Conservation (phyloP, 1,140 invertebrate genomes). For the Drosophila prosaltans region DNA sequence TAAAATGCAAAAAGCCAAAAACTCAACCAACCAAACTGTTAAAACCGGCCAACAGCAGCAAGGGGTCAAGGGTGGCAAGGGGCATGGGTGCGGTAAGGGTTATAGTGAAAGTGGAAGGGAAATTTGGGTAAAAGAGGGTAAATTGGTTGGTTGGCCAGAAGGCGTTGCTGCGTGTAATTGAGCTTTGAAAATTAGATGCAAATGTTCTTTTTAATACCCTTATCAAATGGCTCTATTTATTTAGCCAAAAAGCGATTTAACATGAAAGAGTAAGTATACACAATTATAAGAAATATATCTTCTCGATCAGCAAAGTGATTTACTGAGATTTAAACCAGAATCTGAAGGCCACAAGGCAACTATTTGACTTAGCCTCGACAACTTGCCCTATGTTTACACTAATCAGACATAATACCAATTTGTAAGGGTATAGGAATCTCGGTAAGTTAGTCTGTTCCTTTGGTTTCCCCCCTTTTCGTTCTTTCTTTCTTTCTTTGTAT, state of each 20-base stretch:
- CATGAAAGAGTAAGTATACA: no score
- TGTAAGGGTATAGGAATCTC: not conserved
- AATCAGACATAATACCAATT: no score
- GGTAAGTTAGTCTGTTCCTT: not conserved
- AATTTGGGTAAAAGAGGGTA: not conserved
- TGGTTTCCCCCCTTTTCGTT: not conserved
- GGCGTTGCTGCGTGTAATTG: conserved; percentile 61
- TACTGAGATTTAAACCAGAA: no score
- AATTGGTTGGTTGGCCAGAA: not conserved
- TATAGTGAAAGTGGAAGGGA: not conserved
- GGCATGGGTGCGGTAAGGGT: not conserved
- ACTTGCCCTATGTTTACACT: no score
- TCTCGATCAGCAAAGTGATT: no score
- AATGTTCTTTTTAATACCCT: conserved; percentile 39
- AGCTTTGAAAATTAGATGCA: conserved; percentile 74
- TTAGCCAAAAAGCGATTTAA: not conserved
- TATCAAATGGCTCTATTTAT: not conserved
- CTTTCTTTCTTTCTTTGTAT: not conserved
- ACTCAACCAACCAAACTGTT: conserved; percentile 22
- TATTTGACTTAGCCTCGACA: no score
- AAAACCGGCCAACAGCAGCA: not conserved
- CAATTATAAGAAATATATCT: no score
- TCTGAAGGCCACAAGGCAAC: no score
- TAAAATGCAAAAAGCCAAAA: conserved; percentile 37
- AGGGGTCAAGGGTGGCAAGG: not conserved